Evolutionary conservation across 2,113 vertebrate genomes (phyloP).

Genomic region (Haliaeetus leucogaster): DNA sequence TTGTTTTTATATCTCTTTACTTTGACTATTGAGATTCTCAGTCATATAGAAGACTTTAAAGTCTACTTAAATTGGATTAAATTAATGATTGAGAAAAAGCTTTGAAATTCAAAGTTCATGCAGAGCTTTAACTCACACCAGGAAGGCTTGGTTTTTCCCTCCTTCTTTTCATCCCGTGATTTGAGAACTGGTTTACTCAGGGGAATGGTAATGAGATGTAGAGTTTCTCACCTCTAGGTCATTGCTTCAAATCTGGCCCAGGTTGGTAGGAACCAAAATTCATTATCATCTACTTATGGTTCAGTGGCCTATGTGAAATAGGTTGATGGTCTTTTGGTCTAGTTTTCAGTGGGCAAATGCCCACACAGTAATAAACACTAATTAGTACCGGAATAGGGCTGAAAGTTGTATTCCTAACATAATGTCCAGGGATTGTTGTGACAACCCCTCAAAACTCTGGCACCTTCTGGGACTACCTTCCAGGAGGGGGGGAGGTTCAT

Average conservation of each 20-base stretch:
- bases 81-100: slow-evolving; percentile 12
- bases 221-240: slow-evolving; percentile 55
- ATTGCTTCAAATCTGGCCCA: slow-evolving; percentile 37
- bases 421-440: neutral
- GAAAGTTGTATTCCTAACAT: neutral
- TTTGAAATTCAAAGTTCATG: slow-evolving; percentile 53
- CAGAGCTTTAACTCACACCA: slow-evolving; percentile 39
- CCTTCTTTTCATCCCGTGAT: slow-evolving; percentile 30
- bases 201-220: slow-evolving; percentile 49
- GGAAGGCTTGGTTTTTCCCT: slow-evolving; percentile 10
- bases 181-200: slow-evolving; percentile 2
- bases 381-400: neutral
- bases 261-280: slow-evolving; percentile 49
- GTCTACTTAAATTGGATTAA: slow-evolving; percentile 10
- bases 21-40: neutral
- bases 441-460: neutral
- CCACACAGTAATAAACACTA: neutral
- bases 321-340: neutral
- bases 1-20: neutral
- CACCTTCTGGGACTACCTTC: neutral
- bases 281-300: slow-evolving; percentile 42
- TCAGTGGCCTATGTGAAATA: neutral
- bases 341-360: neutral
- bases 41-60: neutral
- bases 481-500: neutral